These are phyloP conservation scores for Phorcus lineatus DNA, from an alignment of 2,888 invertebrate species.

Conservation along the genomic window DNA sequence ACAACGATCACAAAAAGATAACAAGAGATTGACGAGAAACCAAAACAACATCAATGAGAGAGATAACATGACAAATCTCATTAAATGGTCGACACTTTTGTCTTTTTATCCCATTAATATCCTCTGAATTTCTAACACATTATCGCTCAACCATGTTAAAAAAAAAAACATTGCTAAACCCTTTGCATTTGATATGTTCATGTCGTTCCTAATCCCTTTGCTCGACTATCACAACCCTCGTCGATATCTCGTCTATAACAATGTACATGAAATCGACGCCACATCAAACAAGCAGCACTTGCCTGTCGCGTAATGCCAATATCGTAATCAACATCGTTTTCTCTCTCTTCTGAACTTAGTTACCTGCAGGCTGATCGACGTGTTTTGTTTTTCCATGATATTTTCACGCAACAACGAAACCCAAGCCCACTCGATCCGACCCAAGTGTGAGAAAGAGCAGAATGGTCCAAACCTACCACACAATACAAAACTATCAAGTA, in stretches of 20 bases:
- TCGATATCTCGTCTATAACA: slow-evolving; percentile 12
- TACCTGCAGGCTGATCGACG: neutral
- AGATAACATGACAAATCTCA: no score
- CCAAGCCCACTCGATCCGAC: neutral
- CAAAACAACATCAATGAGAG: no score
- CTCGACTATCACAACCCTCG: neutral
- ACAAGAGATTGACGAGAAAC: no score
- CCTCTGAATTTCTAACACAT: no score
- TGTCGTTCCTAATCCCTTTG: slow-evolving; percentile 2
- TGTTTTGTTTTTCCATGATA: neutral
- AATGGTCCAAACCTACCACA: neutral
- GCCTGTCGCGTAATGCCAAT: neutral
- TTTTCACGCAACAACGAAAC: slow-evolving; percentile 12
- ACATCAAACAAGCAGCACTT: slow-evolving; percentile 3
- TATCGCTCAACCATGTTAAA: no score
- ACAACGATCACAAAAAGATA: no score
- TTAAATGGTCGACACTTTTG: no score
- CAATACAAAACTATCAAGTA: neutral
- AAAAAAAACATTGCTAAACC: neutral
- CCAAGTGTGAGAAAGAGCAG: neutral
- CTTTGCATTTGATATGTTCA: neutral
- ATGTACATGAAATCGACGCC: neutral
- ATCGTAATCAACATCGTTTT: neutral
- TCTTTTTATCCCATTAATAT: no score
- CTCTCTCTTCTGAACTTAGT: neutral